Conservation (phyloP, 2,113 vertebrate species). For the Podarcis cretensis region DNA sequence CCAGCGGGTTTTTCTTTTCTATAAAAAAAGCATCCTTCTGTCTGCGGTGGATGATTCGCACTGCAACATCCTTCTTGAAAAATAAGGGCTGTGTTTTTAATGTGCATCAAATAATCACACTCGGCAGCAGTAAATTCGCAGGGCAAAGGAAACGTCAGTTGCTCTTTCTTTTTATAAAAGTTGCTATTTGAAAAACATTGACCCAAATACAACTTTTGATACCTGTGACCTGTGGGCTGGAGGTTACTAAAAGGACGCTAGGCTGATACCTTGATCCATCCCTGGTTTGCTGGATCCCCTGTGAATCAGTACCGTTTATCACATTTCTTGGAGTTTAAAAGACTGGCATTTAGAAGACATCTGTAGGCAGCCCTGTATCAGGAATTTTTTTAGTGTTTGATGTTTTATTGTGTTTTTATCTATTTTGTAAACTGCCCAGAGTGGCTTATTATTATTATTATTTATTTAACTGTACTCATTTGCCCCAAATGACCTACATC, state of each 20-base stretch:
- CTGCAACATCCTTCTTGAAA: not conserved
- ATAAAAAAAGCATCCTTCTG: not conserved
- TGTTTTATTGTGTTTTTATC: too few relatives aligned
- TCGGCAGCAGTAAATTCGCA: not conserved
- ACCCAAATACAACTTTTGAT: too few relatives aligned
- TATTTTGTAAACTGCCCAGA: too few relatives aligned
- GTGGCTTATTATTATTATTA: too few relatives aligned
- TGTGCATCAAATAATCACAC: too few relatives aligned
- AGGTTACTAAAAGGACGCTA: not conserved
- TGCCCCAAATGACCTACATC: not conserved
- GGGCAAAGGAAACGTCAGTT: too few relatives aligned
- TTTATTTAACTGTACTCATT: not conserved
- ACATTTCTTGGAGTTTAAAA: not conserved
- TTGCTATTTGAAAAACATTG: too few relatives aligned
- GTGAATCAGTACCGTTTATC: not conserved
- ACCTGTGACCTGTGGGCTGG: not conserved
- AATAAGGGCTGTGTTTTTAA: too few relatives aligned
- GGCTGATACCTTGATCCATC: not conserved
- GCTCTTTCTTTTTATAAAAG: too few relatives aligned
- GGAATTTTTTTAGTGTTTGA: too few relatives aligned
- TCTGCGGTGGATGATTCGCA: not conserved
- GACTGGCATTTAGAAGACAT: not conserved
- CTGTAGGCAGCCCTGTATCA: too few relatives aligned
- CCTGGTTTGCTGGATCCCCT: not conserved
- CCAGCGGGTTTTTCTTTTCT: not conserved